These are phyloP conservation scores for Disparrhopalites patrizii DNA, from an alignment of 2,888 invertebrate species.

Conservation along the genomic window DNA sequence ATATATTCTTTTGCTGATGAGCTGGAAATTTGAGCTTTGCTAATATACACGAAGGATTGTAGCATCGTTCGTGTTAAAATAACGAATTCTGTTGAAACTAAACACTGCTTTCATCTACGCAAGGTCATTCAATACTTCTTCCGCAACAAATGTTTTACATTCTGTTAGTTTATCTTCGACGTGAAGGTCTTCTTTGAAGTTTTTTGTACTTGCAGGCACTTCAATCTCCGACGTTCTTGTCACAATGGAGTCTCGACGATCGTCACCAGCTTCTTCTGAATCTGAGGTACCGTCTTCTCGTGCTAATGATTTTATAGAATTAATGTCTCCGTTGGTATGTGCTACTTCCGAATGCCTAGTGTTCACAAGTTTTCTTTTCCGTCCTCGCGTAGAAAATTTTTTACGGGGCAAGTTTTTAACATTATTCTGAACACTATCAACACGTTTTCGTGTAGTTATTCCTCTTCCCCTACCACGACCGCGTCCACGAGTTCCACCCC, in stretches of 20 bases:
- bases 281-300: neutral
- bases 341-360: neutral
- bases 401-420: neutral
- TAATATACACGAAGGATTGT: no score
- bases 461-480: conserved; percentile 11
- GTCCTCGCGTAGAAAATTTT: conserved; percentile 13
- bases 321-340: neutral
- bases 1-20: no score
- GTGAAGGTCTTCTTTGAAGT: neutral
- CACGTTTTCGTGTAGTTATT: neutral
- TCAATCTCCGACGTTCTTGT: neutral
- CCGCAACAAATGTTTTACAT: no score
- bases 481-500: conserved; percentile 6
- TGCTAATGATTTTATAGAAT: no score
- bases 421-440: conserved; percentile 9
- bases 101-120: no score
- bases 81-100: no score
- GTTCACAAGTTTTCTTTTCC: conserved; percentile 6
- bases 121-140: no score
- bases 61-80: no score
- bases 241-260: conserved; percentile 17
- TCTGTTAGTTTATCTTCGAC: no score
- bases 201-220: conserved; percentile 2
- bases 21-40: no score
- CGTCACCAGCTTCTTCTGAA: neutral